Evolutionary conservation across 2,888 invertebrate genomes (phyloP), one percentile per base, ranked within the genome.

Genomic region (Zygogramma bicolorata): DNA sequence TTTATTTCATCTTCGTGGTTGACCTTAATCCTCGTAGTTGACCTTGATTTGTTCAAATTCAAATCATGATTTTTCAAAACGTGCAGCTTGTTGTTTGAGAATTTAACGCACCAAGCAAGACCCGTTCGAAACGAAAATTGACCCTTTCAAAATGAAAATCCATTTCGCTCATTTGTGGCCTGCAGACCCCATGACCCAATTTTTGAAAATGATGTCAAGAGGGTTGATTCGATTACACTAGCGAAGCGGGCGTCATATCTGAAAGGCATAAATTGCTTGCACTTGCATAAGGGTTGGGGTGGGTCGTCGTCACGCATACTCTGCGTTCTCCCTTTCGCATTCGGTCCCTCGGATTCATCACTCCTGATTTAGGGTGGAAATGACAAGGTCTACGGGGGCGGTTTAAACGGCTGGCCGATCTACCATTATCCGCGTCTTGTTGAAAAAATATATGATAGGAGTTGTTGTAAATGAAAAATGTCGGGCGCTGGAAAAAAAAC

Each of bases 281-380:
- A 75, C 68, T 71, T 65, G 63, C 71, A 65, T 34, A 40, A 65
- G 63, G 68, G 73, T 75, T 75, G 67, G 75, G 75, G 75, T 71
- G 60, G 75, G 71, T 75, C 71, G 66, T 60, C 27, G 27, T 6
- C 40, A 22, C 42, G 69, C 31, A 29, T 46, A 29, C 42, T 31
- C 46, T 63, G 18, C 22, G 27, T 59, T 60, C 53, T 65, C 61
- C 62, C 70, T 25, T 53, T 65, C 46, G 58, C 60, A 20, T 65
- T 53, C 65, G 46, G 3, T 65, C 65, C 63, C 65, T 70, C 40
- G 13, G 57, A 61, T 59, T 60, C 53, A 53, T 53, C 53, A 27
- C 53, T 53, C 27, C 25, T 27, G 53, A 53, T 53, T 53, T 13
- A 27, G 53, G 53, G 53, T 53, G 53, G 5, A 6, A 25, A 53